Base-by-base conservation (phyloP, 2,888 invertebrate genomes). In the Cephus spinipes region DNA sequence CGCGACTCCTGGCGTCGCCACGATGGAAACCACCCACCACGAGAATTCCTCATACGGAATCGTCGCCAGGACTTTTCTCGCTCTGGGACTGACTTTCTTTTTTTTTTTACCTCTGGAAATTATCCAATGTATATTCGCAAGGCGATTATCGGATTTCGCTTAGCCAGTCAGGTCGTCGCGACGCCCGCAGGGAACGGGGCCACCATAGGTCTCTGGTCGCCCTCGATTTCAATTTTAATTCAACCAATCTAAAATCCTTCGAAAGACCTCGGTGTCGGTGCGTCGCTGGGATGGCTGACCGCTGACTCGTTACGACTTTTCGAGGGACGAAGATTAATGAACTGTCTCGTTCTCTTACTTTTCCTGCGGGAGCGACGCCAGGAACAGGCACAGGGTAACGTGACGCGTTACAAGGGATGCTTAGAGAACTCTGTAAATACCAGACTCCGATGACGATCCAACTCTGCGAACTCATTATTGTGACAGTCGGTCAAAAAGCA, bases 61-160 rank as follows among this genome's bases (percentile, higher is more conserved):
- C 40, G 40, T 15, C 15, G 40, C 15, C 40, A 40, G 40, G 15
- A 40, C 40, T 3, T 4, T 40, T 6, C 40, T 15, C 40, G 40
- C 40, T 40, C 40, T 40, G 40, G 69, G 69, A 79, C 75, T 81
- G 69, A 76, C 79, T 80, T 76, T 79, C 78, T 80, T 81, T 81
- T 80, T 74, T 11, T 35, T 35, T 35, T 35, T 77, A 76, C 77
- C 73, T 73, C 75, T 69, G 76, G 79, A 81, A 80, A 84, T 84
- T 83, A 83, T 84, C 81, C 83, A 81, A 83, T 84, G 82, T 80
- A 79, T 80, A 81, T 83, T 83, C 79, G 75, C 79, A 83, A 84
- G 80, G 81, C 85, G 87, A 88, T 89, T 88, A 90, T 90, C 87
- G 89, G 88, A 90, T 89, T 89, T 88, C 89, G 88, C 85, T 90